Conservation (phyloP, 2,113 vertebrate species). For the Lepisosteus oculatus region DNA sequence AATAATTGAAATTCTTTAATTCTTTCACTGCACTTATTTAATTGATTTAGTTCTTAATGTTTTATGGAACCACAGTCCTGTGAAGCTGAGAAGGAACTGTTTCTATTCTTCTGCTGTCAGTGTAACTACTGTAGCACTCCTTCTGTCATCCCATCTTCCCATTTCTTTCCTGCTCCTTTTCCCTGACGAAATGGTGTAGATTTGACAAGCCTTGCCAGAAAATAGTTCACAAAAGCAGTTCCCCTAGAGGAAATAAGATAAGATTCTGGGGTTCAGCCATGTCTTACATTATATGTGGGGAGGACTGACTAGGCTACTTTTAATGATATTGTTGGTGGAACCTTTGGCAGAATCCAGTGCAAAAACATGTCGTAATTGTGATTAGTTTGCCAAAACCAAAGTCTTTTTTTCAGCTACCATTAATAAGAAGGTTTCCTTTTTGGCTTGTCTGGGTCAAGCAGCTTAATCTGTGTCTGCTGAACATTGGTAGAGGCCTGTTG, state of each 20-base stretch:
- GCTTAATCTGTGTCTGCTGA: too few species aligned
- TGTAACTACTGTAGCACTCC: not conserved
- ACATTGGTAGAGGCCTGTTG: too few species aligned
- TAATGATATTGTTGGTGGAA: conserved; percentile 23
- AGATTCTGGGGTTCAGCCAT: conserved; percentile 33
- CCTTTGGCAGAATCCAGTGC: conserved; percentile 19
- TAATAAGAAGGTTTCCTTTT: conserved; percentile 5
- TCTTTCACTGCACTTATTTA: too few species aligned
- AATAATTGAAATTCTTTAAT: too few species aligned
- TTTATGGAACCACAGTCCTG: not conserved
- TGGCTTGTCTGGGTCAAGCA: not conserved
- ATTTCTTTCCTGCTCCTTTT: not conserved
- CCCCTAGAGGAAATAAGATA: conserved; percentile 44
- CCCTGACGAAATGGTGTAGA: not conserved
- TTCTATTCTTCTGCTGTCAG: conserved; percentile 20
- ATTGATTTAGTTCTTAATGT: not conserved
- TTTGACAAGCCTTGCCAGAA: conserved; percentile 40
- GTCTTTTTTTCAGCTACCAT: conserved; percentile 4
- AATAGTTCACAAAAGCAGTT: conserved; percentile 44
- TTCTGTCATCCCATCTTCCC: not conserved
- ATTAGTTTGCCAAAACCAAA: conserved; percentile 12
- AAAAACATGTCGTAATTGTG: not conserved
- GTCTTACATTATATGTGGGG: conserved; percentile 25
- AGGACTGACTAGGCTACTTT: not conserved
- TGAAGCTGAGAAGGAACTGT: conserved; percentile 7